Base-by-base conservation (phyloP, 2,797 vertebrate genomes). In the Spea hammondii region DNA sequence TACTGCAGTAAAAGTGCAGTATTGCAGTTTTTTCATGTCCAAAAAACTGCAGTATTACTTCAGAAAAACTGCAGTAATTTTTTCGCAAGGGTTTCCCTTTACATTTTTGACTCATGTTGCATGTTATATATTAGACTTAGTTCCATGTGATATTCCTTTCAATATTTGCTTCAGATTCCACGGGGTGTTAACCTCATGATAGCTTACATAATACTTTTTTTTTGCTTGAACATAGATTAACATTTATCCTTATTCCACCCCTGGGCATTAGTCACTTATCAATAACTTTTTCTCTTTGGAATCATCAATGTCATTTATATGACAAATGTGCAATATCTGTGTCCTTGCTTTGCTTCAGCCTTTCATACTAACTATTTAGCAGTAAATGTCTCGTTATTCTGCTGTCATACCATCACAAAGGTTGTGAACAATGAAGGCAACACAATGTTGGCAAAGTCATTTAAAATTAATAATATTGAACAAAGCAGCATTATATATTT, bases 221-320 rank as follows among this genome's bases (percentile, higher is more conserved):
- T 66, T 65, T 48, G 62, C 62, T 45, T n/a, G 32, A 74, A 48
- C 59, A 13, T 17, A 45, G 47, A 53, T 51, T 74, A 64, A 74
- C 46, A 49, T 60, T 48, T 44, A 65, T 64, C 59, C 49, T 65
- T 45, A 74, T 9, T 46, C 51, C 45, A n/a, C 14, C 2, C 8
- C 14, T 12, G 45, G 60, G 65, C 62, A 73, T 74, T 50, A 50
- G 72, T 8, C 65, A n/a, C 32, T 64, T 74, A 74, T 64, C 72
- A 44, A 74, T 65, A 62, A 59, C 44, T 14, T 51, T 71, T 71
- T 71, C 10, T 48, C 65, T 47, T 64, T 11, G 14, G 46, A 50
- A 32, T 32, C 59, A 74, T 74, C 14, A 64, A 60, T 64, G 60
- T 65, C 46, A 74, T 65, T 74, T 60, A 55, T 62, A 13, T 64